Evolutionary conservation across 2,797 vertebrate species (phyloP), one percentile per base, ranked within the genome.

Genomic region (Notamacropus eugenii): DNA sequence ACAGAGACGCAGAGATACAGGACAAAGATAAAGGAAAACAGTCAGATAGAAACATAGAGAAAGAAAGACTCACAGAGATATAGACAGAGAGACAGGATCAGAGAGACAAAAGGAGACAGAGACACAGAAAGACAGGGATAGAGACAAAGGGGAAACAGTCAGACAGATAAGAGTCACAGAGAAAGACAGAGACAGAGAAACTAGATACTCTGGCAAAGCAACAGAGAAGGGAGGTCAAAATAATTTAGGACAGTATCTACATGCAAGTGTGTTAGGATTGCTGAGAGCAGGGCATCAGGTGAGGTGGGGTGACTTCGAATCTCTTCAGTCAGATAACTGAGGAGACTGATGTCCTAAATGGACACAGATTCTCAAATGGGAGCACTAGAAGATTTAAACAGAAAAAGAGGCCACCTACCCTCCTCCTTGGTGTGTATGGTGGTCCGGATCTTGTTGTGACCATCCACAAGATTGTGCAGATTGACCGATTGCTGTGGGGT

Each of bases 401-500:
- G 1, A 24, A 57, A 62, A 54, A 40, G 6, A n/a, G 10, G 1
- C 67, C 92, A 95, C 96, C 97, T 94, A 98, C 98, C 98, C 98
- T 97, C 95, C 0, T 90, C 95, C 93, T 97, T 98, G 0, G 16
- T 93, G 1, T 57, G 93, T 90, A 97, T 92, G 0, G 82, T 97
- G 58, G 98, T 98, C 92, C 96, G 97, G 92, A 98, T 97, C 97
- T 97, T 97, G 93, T 98, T 98, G 87, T 98, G 97, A 29, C 98
- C 97, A 57, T 98, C 97, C 93, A 98, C 52, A 0, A 98, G 98
- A 50, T 97, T 59, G 16, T 98, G 98, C 94, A 98, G 96, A 92
- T 97, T 98, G n/a, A 98, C 58, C 0, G 98, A 98, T 97, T 99
- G 98, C 98, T 98, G 94, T 62, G 94, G 94, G 93, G 97, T 40